phyloP scores from a whole-genome alignment of 2,888 invertebrate genomes.

The Nasonia oneida region DNA sequence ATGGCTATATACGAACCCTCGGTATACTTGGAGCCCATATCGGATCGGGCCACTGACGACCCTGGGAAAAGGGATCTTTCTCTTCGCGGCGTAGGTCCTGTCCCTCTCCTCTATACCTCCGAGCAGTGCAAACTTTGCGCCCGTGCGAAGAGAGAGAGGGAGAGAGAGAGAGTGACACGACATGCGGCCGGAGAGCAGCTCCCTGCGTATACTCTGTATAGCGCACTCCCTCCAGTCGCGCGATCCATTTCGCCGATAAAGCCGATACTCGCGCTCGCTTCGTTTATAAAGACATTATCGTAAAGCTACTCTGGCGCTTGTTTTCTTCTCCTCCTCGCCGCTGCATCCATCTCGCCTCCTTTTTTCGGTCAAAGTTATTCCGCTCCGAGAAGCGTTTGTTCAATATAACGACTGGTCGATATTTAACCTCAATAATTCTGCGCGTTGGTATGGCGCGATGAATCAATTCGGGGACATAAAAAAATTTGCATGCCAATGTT shows the following conservation, averaged over 20 bases:
- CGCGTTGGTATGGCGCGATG: no score
- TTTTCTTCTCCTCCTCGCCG: conserved; percentile 19
- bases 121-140: conserved; percentile 14
- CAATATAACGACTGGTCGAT: no score
- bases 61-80: conserved; percentile 34
- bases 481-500: no score
- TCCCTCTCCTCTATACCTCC: not conserved
- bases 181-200: conserved; percentile 51
- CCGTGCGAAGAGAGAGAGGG: not conserved
- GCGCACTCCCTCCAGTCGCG: not conserved
- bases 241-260: conserved; percentile 65
- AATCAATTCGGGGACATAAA: no score
- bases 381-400: no score
- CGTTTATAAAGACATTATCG: conserved; percentile 63
- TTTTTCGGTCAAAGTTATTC: no score
- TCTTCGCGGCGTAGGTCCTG: not conserved
- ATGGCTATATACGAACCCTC: conserved; percentile 27
- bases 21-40: conserved; percentile 34
- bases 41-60: conserved; percentile 32
- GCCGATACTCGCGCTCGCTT: conserved; percentile 49
- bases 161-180: conserved; percentile 32
- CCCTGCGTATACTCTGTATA: not conserved
- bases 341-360: not conserved
- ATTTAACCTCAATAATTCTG: no score
- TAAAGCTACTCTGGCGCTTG: conserved; percentile 41